Percentiles rank a stretch among this genome's conserved stretches.
Conservation (phyloP, 2,888 invertebrate genomes). For the Ischnus inquisitorius region DNA sequence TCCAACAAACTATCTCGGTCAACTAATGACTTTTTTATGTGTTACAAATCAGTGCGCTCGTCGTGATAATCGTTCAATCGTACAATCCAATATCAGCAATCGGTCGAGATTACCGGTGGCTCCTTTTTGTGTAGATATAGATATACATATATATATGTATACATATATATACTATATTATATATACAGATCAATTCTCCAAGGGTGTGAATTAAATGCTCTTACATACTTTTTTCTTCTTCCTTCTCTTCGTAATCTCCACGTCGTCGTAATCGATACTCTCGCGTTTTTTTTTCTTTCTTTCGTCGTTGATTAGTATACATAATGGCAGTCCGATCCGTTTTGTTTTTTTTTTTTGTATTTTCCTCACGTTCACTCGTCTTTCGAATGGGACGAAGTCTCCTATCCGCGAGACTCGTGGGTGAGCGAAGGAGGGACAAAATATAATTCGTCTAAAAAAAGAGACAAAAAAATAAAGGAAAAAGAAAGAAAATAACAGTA, state of each 20-base stretch:
- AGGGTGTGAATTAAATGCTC: constrained; percentile 56
- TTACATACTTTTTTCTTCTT: constrained; percentile 39
- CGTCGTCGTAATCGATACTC: constrained; percentile 52
- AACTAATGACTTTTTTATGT: constrained; percentile 70
- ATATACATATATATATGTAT: constrained; percentile 51
- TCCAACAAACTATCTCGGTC: constrained; percentile 56
- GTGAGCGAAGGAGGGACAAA: constrained; percentile 57
- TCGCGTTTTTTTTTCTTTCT: constrained; percentile 29
- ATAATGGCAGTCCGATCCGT: constrained; percentile 69
- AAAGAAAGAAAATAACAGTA: constrained; percentile 31
- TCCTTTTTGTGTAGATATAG: constrained; percentile 67
- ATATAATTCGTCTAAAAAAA: constrained; percentile 36
- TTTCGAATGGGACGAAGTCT: constrained; percentile 49
- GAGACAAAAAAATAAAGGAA: not conserved
- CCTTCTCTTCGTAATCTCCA: constrained; percentile 32
- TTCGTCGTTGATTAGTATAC: constrained; percentile 64
- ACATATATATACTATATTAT: constrained; percentile 62
- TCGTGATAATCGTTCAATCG: constrained; percentile 77
- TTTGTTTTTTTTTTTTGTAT: constrained; percentile 30
- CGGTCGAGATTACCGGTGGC: constrained; percentile 66
- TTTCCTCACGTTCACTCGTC: constrained; percentile 42
- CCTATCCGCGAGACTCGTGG: constrained; percentile 32
- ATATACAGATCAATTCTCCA: constrained; percentile 68
- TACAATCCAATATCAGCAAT: constrained; percentile 78
- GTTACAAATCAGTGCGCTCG: constrained; percentile 83